phyloP scores from a whole-genome alignment of 2,888 invertebrate species.

The Geophilus truncorum region DNA sequence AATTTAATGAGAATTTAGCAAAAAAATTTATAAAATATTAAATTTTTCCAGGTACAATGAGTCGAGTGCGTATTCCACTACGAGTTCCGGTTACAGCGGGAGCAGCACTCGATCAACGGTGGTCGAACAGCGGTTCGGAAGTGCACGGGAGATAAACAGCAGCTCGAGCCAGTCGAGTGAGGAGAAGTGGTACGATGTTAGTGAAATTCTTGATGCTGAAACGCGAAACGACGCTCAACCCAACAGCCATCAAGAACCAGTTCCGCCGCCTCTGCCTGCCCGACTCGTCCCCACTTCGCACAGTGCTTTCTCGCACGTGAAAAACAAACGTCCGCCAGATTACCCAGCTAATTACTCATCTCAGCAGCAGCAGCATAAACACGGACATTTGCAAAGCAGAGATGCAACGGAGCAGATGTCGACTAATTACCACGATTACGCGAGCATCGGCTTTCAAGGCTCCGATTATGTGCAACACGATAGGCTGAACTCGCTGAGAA shows the following conservation, averaged over 20 bases:
- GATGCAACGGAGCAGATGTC: conserved; percentile 29
- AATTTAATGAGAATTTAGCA: neutral
- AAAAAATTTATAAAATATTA: neutral
- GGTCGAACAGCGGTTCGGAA: conserved; percentile 32
- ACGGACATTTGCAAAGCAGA: neutral
- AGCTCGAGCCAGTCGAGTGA: conserved; percentile 54
- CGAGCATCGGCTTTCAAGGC: conserved; percentile 5
- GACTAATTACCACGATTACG: conserved; percentile 7
- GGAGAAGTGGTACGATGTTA: conserved; percentile 58
- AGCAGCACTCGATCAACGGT: conserved; percentile 52
- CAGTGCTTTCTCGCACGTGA: conserved; percentile 33
- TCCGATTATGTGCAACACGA: conserved; percentile 33
- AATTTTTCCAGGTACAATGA: conserved; percentile 54
- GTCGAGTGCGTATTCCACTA: conserved; percentile 70
- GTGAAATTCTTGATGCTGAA: conserved; percentile 43
- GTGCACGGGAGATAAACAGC: conserved; percentile 19
- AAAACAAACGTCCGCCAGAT: conserved; percentile 11
- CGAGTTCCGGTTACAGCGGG: conserved; percentile 78
- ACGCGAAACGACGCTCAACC: conserved; percentile 35
- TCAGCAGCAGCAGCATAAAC: too few relatives aligned
- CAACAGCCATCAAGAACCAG: conserved; percentile 32
- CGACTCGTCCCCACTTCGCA: conserved; percentile 45
- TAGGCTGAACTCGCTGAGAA: conserved; percentile 5
- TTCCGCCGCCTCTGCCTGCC: conserved; percentile 57
- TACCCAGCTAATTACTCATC: neutral